Percentiles rank a stretch among this genome's conserved stretches.
phyloP scores from a whole-genome alignment of 2,888 invertebrate genomes.

The Luperina nickerlii region DNA sequence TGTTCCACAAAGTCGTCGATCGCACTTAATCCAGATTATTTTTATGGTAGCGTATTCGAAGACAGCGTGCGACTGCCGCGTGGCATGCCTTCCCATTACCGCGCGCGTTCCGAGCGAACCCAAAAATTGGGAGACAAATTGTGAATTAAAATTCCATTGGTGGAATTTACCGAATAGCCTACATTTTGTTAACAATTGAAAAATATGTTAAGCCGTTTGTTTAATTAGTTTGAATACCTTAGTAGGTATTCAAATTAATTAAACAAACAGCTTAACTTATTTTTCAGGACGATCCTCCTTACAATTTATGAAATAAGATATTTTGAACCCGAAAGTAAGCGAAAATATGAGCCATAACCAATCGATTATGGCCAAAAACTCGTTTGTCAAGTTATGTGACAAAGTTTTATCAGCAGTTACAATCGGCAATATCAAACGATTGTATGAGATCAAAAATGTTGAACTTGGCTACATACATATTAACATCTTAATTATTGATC shows the following conservation, averaged over 20 bases:
- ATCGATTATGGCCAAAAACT: not conserved
- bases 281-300: not conserved
- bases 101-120: slow-evolving; percentile 78
- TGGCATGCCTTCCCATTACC: slow-evolving; percentile 83
- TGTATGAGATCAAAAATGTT: slow-evolving; percentile 45
- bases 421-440: slow-evolving; percentile 59
- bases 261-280: too few species aligned
- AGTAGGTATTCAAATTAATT: too few species aligned
- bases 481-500: slow-evolving; percentile 83
- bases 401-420: slow-evolving; percentile 4
- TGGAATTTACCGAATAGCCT: slow-evolving; percentile 61
- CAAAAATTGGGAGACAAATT: slow-evolving; percentile 84
- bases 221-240: not conserved
- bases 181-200: slow-evolving; percentile 54
- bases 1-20: slow-evolving; percentile 57
- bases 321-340: not conserved
- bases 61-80: slow-evolving; percentile 82
- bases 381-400: not conserved
- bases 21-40: slow-evolving; percentile 76
- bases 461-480: slow-evolving; percentile 67
- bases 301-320: not conserved
- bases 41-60: slow-evolving; percentile 70
- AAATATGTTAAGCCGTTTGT: slow-evolving; percentile 35
- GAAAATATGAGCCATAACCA: not conserved
- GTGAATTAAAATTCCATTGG: slow-evolving; percentile 84